These are phyloP conservation scores for Oligia fasciuncula DNA, from an alignment of 2,888 invertebrate species.

Conservation along the genomic window DNA sequence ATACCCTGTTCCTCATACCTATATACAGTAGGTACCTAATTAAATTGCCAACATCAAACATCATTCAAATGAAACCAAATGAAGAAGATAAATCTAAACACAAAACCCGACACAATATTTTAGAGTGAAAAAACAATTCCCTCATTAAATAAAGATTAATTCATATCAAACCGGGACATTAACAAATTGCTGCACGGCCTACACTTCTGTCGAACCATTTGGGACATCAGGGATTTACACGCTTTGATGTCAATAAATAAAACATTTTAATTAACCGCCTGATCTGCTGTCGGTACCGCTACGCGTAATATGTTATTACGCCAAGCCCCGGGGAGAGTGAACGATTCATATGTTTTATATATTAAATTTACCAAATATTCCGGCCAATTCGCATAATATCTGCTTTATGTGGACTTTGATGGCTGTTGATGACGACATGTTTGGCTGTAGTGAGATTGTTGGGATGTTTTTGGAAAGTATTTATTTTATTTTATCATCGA, in stretches of 20 bases:
- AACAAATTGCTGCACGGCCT: constrained; percentile 15
- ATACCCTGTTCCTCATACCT: too few species aligned
- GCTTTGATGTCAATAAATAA: constrained; percentile 52
- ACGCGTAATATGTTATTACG: constrained; percentile 71
- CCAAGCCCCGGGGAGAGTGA: constrained; percentile 67
- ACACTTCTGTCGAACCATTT: constrained; percentile 31
- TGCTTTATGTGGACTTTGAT: constrained; percentile 30
- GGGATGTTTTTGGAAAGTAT: background rate
- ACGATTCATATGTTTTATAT: constrained; percentile 77
- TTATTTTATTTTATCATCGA: background rate
- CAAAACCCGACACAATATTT: background rate
- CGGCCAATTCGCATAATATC: constrained; percentile 58
- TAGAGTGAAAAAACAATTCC: constrained; percentile 4
- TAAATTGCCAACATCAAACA: background rate
- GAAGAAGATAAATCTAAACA: background rate
- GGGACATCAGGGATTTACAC: constrained; percentile 44
- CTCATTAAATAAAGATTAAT: constrained; percentile 19
- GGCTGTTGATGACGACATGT: constrained; percentile 6
- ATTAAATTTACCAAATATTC: constrained; percentile 78
- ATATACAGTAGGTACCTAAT: too few species aligned
- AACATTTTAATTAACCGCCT: constrained; percentile 55
- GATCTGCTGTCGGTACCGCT: constrained; percentile 67
- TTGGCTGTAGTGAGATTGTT: background rate
- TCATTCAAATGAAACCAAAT: background rate
- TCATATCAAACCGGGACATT: constrained; percentile 11